Evolutionary conservation across 2,113 vertebrate species (phyloP).

Genomic region (Callopanchax toddi): DNA sequence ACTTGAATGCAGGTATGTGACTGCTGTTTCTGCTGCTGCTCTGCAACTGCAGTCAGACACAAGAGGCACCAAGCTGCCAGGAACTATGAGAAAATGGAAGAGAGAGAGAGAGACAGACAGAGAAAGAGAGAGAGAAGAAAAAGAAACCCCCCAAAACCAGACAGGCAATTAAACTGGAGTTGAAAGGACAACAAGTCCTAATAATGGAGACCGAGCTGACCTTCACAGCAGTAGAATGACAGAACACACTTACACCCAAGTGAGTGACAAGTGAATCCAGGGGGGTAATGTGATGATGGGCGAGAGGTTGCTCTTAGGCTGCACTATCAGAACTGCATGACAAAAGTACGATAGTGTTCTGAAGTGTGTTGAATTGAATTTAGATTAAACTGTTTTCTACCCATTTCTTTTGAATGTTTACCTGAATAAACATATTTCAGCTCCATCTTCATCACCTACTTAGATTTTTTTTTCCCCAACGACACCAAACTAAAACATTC

Average conservation of each 20-base stretch:
- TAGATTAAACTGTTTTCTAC: no score
- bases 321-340: conserved; percentile 4
- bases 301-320: neutral
- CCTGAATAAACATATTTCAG: neutral
- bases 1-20: conserved; percentile 79
- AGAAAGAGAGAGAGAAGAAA: neutral
- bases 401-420: neutral
- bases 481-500: neutral
- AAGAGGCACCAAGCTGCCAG: conserved; percentile 58
- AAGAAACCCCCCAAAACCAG: no score
- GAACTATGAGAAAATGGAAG: conserved; percentile 36
- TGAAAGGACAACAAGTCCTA: conserved; percentile 61
- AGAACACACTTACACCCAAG: conserved; percentile 34
- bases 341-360: neutral
- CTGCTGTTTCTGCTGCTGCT: conserved; percentile 69
- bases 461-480: neutral
- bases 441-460: neutral
- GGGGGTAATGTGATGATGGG: conserved; percentile 12
- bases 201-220: conserved; percentile 60
- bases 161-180: conserved; percentile 56
- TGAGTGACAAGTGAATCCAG: conserved; percentile 42
- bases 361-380: conserved; percentile 9
- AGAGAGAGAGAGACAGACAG: neutral
- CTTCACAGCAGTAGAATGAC: conserved; percentile 61
- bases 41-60: conserved; percentile 67